Conservation (phyloP, 2,113 vertebrate genomes). For the Caranx ignobilis region DNA sequence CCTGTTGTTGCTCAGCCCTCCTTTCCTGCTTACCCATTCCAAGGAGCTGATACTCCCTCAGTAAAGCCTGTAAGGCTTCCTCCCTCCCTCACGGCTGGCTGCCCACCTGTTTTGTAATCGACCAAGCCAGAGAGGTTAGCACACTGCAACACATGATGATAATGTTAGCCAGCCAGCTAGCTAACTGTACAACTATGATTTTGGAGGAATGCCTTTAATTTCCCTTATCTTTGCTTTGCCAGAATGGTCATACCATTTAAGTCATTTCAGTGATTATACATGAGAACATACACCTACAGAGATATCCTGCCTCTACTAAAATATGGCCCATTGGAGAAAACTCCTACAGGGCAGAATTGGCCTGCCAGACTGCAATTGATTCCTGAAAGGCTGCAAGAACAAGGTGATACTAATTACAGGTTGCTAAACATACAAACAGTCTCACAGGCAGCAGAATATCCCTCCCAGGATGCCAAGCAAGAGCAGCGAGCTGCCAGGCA, state of each 20-base stretch:
- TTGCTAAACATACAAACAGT: conserved; percentile 59
- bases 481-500: conserved; percentile 58
- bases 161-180: background rate
- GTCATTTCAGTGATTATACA: background rate
- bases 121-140: background rate
- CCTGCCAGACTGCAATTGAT: conserved; percentile 46
- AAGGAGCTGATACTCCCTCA: conserved; percentile 2
- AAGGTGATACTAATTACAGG: conserved; percentile 66
- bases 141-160: background rate
- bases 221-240: background rate
- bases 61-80: background rate
- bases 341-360: conserved; percentile 12
- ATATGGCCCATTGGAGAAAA: conserved; percentile 14
- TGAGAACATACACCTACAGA: background rate
- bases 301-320: conserved; percentile 18
- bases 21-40: background rate
- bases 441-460: conserved; percentile 46
- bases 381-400: conserved; percentile 49
- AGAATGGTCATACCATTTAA: background rate
- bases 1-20: background rate
- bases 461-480: conserved; percentile 48
- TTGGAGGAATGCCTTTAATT: background rate
- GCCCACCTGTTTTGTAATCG: background rate
- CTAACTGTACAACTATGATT: background rate
- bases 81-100: background rate